A percentile compares a stretch with the other conserved stretches of the same genome.
These are phyloP conservation scores for Antrozous pallidus DNA, from an alignment of 2,797 vertebrate genomes.

Conservation along the genomic window DNA sequence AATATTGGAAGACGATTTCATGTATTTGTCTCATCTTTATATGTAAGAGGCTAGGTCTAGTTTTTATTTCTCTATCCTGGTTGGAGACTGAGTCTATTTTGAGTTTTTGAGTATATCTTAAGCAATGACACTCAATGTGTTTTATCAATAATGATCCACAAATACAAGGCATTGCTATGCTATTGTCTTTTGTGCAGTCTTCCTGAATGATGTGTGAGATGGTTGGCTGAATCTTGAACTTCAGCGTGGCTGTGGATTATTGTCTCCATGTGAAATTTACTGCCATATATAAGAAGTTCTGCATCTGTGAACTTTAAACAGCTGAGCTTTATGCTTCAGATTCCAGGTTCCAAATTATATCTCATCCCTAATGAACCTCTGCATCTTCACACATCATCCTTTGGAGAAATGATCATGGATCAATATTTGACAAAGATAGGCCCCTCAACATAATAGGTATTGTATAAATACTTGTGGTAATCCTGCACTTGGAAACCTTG, in stretches of 20 bases:
- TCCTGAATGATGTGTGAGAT: neutral
- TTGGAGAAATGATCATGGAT: neutral
- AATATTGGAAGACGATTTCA: neutral
- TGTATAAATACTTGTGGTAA: neutral
- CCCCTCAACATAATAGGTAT: neutral
- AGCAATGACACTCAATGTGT: neutral
- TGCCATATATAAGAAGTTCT: neutral
- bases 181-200: neutral
- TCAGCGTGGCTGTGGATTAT: neutral
- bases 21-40: neutral
- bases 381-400: neutral
- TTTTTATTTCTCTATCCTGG: neutral
- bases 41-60: neutral
- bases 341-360: neutral
- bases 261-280: neutral
- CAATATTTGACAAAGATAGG: neutral
- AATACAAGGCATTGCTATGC: neutral
- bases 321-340: neutral
- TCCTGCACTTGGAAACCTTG: neutral
- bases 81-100: neutral
- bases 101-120: slow-evolving; percentile 11
- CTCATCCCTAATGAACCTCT: neutral
- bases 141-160: neutral
- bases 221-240: neutral
- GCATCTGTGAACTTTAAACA: neutral